Evolutionary conservation across 2,797 vertebrate species (phyloP).

Genomic region (Australoheros facetus): DNA sequence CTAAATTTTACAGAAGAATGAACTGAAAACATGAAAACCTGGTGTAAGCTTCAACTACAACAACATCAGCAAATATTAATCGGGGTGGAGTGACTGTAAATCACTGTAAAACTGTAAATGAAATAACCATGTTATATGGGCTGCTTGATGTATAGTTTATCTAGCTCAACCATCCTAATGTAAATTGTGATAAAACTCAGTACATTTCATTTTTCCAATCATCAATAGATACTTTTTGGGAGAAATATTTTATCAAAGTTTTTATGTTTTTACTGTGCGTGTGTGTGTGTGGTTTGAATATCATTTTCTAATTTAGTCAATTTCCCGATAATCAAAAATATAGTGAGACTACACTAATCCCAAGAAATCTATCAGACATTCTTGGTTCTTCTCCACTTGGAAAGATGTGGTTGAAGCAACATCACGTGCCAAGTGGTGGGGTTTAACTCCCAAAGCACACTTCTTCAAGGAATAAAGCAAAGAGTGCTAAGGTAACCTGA

Average conservation of each 20-base stretch:
- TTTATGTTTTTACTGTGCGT: no score
- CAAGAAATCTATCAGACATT: background rate
- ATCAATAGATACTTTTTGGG: no score
- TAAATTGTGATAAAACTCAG: background rate
- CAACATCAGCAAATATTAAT: background rate
- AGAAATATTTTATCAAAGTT: background rate
- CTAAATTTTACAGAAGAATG: background rate
- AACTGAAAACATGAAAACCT: background rate
- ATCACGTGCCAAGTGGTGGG: background rate
- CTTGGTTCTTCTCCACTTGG: background rate
- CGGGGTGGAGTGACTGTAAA: background rate
- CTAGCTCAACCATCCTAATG: background rate
- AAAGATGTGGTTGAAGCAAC: background rate
- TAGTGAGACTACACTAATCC: conserved; percentile 17
- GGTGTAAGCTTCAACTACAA: background rate
- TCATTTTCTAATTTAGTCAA: conserved; percentile 13
- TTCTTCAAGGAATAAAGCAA: conserved; percentile 5
- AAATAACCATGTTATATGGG: background rate
- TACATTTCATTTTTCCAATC: background rate
- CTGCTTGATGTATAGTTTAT: background rate
- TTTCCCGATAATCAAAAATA: conserved; percentile 3
- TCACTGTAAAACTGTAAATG: no score
- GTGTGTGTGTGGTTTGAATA: background rate
- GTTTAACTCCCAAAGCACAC: background rate
- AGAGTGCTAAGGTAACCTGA: conserved; percentile 34